Evolutionary conservation across 2,888 invertebrate species (phyloP), one percentile per base, ranked within the genome.

Genomic region (Apotomis betuletana): DNA sequence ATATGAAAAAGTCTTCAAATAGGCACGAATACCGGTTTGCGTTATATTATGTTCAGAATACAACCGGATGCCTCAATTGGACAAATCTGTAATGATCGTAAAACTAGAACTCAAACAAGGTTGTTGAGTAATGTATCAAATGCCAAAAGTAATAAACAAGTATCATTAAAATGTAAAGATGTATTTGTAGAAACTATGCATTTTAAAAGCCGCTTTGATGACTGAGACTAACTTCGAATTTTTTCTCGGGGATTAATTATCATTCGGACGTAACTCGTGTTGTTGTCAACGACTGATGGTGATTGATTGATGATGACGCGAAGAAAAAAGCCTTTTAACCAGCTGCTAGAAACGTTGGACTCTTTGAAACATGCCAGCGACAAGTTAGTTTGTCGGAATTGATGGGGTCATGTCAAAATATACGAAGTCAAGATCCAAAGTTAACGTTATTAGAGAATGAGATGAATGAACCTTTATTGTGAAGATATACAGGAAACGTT

Each of bases 191-290:
- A 57, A 41, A 64, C 49, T 38, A 15, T 67, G 41, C 59, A 13
- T 63, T 60, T 38, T 54, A 58, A 67, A 68, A 54, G 63, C 67
- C 38, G 61, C 63, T 59, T 61, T 67, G 15, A 51, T 59, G 38
- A 60, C 51, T 62, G 27, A 59, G 15, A 44, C 51, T 57, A 12
- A 58, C 55, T 51, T 62, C 62, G 10, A 62, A 72, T 63, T 63
- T 58, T 67, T 62, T 72, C 58, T 72, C 57, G 60, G 44, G 60
- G 61, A 74, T 74, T 74, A 70, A 74, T 74, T 74, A 74, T 70
- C 62, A 62, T 67, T 67, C 49, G 67, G 70, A 65, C 60, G 60
- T 57, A 62, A 70, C 74, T 52, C 70, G 63, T 74, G 74, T 74
- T 62, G 70, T 67, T 74, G 74, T 74, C 70, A 74, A 67, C 70